Percentiles rank a stretch among this genome's conserved stretches.
Conservation (phyloP, 2,113 vertebrate species). For the Hystrix brachyura region DNA sequence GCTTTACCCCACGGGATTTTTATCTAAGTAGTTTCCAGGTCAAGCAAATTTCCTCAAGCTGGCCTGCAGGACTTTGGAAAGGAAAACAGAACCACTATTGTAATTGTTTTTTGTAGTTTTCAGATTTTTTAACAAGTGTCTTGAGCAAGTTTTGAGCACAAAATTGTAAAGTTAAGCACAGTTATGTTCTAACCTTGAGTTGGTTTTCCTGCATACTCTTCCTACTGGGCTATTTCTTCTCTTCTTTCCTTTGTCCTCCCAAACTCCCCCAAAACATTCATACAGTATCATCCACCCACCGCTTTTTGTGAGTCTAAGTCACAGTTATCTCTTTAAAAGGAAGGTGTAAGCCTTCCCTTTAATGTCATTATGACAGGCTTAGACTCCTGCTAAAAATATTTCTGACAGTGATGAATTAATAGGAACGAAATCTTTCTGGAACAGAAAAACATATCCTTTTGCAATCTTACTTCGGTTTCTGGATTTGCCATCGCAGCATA, state of each 20-base stretch:
- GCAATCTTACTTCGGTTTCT: constrained; percentile 16
- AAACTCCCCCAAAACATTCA: background rate
- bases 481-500: background rate
- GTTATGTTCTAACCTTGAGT: background rate
- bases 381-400: background rate
- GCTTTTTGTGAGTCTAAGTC: background rate
- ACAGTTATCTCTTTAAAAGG: background rate
- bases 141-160: background rate
- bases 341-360: background rate
- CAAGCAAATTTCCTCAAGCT: background rate
- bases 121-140: constrained; percentile 24
- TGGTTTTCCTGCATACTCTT: background rate
- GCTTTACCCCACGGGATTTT: background rate
- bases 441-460: background rate
- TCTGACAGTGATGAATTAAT: background rate
- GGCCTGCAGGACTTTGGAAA: background rate
- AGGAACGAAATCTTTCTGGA: constrained; percentile 13
- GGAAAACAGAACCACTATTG: background rate
- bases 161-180: background rate
- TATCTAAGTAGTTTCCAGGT: constrained; percentile 5
- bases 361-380: background rate
- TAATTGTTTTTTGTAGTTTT: background rate
- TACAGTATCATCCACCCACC: background rate
- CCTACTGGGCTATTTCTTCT: background rate
- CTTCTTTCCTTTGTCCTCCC: background rate